Base-by-base conservation (phyloP, 2,797 vertebrate species). In the Spheniscus humboldti region DNA sequence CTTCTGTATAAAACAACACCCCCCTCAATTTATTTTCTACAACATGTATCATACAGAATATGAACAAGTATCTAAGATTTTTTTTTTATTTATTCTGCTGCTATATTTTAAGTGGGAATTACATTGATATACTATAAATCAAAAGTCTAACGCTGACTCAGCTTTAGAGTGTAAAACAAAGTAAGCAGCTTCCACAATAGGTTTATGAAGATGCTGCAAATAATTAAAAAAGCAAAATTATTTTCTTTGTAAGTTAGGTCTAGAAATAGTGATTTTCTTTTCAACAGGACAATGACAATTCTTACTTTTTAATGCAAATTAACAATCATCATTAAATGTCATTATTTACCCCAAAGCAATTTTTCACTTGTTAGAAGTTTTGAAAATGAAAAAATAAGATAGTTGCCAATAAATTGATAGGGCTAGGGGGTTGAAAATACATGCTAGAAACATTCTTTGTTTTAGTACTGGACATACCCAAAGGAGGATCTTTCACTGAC, bases 141-240 rank as follows among this genome's bases (percentile, higher is more conserved):
- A 94, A 45, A 77, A 78, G 63, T 77, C 53, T 62, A 72, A 39
- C 39, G 41, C 19, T 73, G 16, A 24, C 15, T 45, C 30, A 94
- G 67, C 41, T 68, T 94, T 88, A 67, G 78, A 95, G 19, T 90
- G 80, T 56, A 72, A 88, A 97, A 95, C 77, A 93, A 63, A 97
- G 89, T 6, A 90, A 71, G 28, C 23, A 60, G 56, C 30, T 74
- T 57, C 39, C 30, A 47, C 33, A 62, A 45, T 4, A 57, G 28
- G 25, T 39, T 85, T 87, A 67, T 31, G 25, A 82, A 87, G 12
- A 43, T 10, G 25, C 19, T 78, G 75, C 13, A 75, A 71, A 28
- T 30, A 82, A 82, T 75, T 74, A 3, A 19, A 59, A 71, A 64
- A 52, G 17, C 17, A 56, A 4, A 73, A 86, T 56, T 59, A 45